Percentiles rank a stretch among this genome's conserved stretches.
phyloP scores from a whole-genome alignment of 2,113 vertebrate genomes.

The Rhabdomys dilectus region DNA sequence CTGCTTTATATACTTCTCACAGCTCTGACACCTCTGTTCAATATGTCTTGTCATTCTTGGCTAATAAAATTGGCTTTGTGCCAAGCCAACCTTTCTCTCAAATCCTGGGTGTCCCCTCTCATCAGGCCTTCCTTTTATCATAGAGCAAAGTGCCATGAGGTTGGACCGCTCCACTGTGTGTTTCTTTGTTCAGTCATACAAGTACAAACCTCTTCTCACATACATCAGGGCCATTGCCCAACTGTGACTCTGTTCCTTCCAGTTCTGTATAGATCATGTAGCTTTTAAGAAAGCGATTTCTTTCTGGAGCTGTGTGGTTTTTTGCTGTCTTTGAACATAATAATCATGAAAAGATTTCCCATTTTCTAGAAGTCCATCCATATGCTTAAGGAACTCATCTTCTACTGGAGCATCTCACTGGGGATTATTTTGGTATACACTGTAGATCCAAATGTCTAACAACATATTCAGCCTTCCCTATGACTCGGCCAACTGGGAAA shows the following conservation, averaged over 20 bases:
- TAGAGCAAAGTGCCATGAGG: slow-evolving; percentile 21
- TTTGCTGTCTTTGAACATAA: slow-evolving; percentile 54
- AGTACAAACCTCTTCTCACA: slow-evolving; percentile 20
- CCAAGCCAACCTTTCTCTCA: slow-evolving; percentile 71
- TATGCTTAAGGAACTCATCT: slow-evolving; percentile 27
- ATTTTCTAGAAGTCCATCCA: slow-evolving; percentile 4
- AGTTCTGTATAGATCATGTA: neutral
- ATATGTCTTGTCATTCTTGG: slow-evolving; percentile 76
- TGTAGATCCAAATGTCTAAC: neutral
- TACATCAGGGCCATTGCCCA: slow-evolving; percentile 23
- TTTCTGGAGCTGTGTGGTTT: slow-evolving; percentile 8
- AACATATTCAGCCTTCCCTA: neutral
- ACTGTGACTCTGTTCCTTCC: slow-evolving; percentile 21
- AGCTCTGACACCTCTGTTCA: slow-evolving; percentile 74
- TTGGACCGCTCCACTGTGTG: neutral
- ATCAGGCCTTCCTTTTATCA: slow-evolving; percentile 74
- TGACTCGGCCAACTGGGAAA: neutral
- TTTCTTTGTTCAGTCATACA: slow-evolving; percentile 65
- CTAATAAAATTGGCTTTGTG: slow-evolving; percentile 74
- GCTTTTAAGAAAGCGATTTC: neutral
- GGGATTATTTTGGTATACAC: neutral
- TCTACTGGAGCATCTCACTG: neutral
- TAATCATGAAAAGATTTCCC: slow-evolving; percentile 19
- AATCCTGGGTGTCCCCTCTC: slow-evolving; percentile 69
- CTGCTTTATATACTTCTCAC: slow-evolving; percentile 64